Evolutionary conservation across 2,797 vertebrate genomes (phyloP), one percentile per base, ranked within the genome.

Genomic region (Arctocebus calabarensis): DNA sequence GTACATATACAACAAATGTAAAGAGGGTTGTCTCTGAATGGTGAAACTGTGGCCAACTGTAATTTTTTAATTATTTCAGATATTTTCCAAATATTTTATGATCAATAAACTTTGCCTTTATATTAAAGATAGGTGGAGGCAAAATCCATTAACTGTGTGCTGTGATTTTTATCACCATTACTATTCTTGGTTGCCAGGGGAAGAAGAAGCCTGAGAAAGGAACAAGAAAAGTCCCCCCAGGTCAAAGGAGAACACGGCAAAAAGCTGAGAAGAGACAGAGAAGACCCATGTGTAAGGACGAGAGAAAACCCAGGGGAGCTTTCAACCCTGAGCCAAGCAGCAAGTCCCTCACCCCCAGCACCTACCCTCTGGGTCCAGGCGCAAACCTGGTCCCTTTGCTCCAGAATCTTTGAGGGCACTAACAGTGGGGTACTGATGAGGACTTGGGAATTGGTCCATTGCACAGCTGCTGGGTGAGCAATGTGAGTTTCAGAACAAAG

Each of bases 221-320:
- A 78, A 19, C 0, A 29, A 59, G 61, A 9, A 37, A 8, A 25
- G 19, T 19, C 12, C 8, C 34, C n/a, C 52, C 27, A 59, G 66
- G 87, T 68, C 19, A 73, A 71, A 52, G 75, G 70, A 19, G 10
- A 62, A 19, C 25, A n/a, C 0, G n/a, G 45, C 25, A 40, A 59
- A 37, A 25, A 14, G 4, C 5, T 5, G 23, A 59, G 19, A 34
- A 61, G 29, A 37, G 7, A 61, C 9, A 14, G 43, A 9, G 32
- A 23, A 13, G 3, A 27, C 7, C 11, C 3, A 23, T 45, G 37
- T 43, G 22, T 3, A 12, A 0, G 1, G 48, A 55, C 2, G 29
- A 25, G 32, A 27, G n/a, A 29, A 61, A 75, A 19, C n/a, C 16
- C 19, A 29, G 48, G 25, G 23, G 59, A 43, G 1, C 7, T 34